Evolutionary conservation across 1,140 invertebrate species (phyloP).

Genomic region (Asbolus verrucosus): DNA sequence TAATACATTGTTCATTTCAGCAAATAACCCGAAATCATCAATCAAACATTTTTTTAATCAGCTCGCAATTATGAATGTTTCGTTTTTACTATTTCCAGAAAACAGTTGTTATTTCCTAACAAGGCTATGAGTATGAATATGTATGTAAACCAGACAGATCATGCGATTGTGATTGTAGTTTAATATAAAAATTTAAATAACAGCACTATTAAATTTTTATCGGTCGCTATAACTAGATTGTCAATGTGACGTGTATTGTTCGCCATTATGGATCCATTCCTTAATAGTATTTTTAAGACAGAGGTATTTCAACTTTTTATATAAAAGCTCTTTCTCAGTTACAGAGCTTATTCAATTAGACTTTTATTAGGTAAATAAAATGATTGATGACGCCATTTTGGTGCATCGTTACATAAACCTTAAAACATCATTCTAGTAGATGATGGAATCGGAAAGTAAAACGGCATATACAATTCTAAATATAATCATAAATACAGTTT

Average conservation of each 20-base stretch:
- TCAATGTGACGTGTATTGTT: background rate
- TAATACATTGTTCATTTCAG: conserved; percentile 28
- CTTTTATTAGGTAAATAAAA: conserved; percentile 32
- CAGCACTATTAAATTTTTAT: conserved; percentile 21
- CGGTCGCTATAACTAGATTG: background rate
- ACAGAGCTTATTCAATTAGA: conserved; percentile 30
- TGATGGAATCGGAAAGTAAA: background rate
- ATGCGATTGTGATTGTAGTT: conserved; percentile 16
- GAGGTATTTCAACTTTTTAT: conserved; percentile 19
- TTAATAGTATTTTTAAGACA: conserved; percentile 32
- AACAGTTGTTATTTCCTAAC: conserved; percentile 36
- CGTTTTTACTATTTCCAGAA: conserved; percentile 22
- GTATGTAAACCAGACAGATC: background rate
- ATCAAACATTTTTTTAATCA: background rate
- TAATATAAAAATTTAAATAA: conserved; percentile 17
- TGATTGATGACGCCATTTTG: conserved; percentile 30
- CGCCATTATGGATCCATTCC: conserved; percentile 7
- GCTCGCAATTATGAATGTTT: conserved; percentile 26
- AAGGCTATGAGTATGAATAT: conserved; percentile 24
- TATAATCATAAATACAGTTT: no score
- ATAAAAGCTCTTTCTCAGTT: conserved; percentile 29
- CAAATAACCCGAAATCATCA: conserved; percentile 8
- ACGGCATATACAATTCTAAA: no score
- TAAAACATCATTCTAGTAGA: conserved; percentile 15
- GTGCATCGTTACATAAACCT: background rate